Conservation (phyloP, 1,140 invertebrate species). For the Psix sp. region DNA sequence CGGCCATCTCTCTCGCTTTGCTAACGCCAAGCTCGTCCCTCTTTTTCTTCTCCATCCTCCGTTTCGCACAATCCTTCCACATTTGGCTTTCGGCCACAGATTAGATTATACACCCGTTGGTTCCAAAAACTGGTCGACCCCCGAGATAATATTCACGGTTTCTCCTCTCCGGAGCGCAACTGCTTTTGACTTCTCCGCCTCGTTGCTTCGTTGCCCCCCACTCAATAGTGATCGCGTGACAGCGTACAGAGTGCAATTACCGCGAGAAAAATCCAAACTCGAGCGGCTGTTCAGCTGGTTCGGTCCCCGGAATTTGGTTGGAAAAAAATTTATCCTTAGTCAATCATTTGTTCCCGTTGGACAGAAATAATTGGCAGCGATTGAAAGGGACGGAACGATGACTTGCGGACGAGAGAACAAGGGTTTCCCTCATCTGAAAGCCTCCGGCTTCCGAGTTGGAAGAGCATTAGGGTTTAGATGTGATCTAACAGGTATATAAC, state of each 20-base stretch:
- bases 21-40: not conserved
- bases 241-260: too few species aligned
- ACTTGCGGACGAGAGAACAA: constrained; percentile 29
- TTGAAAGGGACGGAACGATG: constrained; percentile 31
- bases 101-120: constrained; percentile 68
- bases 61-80: constrained; percentile 39
- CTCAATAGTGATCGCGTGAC: constrained; percentile 15
- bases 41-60: constrained; percentile 4
- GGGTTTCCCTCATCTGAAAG: constrained; percentile 26
- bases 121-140: constrained; percentile 58
- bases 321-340: constrained; percentile 1
- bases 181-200: constrained; percentile 48
- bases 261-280: too few species aligned
- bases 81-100: constrained; percentile 61
- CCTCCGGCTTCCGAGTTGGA: constrained; percentile 27
- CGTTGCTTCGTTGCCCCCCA: constrained; percentile 11
- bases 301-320: too few species aligned
- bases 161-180: constrained; percentile 55
- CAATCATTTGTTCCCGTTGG: constrained; percentile 4
- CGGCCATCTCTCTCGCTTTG: constrained; percentile 29
- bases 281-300: too few species aligned
- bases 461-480: constrained; percentile 29
- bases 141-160: constrained; percentile 64
- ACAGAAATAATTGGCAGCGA: constrained; percentile 20
- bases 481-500: constrained; percentile 21